Evolutionary conservation across 2,888 invertebrate genomes (phyloP).

Genomic region (Brachypterus glaber): DNA sequence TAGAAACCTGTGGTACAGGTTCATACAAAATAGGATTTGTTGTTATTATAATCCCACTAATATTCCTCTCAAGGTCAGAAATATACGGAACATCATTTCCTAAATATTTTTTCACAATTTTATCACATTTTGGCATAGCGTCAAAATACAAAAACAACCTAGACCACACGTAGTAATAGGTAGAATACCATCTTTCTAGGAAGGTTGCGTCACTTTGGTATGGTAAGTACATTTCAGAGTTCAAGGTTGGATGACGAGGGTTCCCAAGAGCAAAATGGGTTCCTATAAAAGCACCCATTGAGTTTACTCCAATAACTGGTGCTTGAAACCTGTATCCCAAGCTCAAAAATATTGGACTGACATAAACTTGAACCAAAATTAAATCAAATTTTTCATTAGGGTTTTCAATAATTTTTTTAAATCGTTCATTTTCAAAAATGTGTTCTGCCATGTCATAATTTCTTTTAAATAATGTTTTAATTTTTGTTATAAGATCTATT

Average conservation of each 20-base stretch:
- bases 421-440: slow-evolving; percentile 22
- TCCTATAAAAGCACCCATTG: slow-evolving; percentile 26
- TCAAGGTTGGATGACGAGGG: slow-evolving; percentile 25
- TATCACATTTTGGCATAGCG: slow-evolving; percentile 26
- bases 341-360: slow-evolving; percentile 25
- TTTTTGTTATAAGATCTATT: too few relatives aligned
- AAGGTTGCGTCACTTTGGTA: slow-evolving; percentile 33
- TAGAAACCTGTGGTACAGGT: slow-evolving; percentile 31
- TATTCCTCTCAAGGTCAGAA: slow-evolving; percentile 30
- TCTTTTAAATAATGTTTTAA: slow-evolving; percentile 6
- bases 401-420: slow-evolving; percentile 25
- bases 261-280: slow-evolving; percentile 28
- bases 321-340: slow-evolving; percentile 23
- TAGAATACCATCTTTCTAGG: slow-evolving; percentile 33
- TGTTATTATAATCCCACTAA: slow-evolving; percentile 31
- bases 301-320: slow-evolving; percentile 24
- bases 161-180: slow-evolving; percentile 26
- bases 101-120: slow-evolving; percentile 30
- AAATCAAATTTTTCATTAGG: slow-evolving; percentile 25
- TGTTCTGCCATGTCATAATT: slow-evolving; percentile 23
- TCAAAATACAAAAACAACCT: slow-evolving; percentile 24
- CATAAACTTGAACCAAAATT: slow-evolving; percentile 27
- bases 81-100: slow-evolving; percentile 33
- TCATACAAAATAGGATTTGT: slow-evolving; percentile 32
- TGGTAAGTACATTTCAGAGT: slow-evolving; percentile 29